Conservation (phyloP, 2,113 vertebrate species). For the Rhombomys opimus region DNA sequence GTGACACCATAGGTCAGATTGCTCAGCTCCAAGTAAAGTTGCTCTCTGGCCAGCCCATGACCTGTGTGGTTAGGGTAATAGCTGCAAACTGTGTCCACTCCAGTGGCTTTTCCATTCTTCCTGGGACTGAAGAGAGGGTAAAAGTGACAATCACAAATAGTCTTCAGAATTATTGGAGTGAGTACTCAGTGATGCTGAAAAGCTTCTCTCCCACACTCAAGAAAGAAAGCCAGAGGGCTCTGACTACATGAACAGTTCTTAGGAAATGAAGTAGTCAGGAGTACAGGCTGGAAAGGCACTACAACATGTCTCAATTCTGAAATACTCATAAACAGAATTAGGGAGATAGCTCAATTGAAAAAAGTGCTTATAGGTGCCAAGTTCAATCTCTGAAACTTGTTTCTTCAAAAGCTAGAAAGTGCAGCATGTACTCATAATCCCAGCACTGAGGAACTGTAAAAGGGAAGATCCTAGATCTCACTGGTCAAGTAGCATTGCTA, state of each 20-base stretch:
- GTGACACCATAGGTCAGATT: neutral
- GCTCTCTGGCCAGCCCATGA: slow-evolving; percentile 59
- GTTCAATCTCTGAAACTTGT: neutral
- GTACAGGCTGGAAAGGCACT: neutral
- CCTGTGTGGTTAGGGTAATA: slow-evolving; percentile 11
- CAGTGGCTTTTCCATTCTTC: slow-evolving; percentile 49
- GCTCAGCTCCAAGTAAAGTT: slow-evolving; percentile 78
- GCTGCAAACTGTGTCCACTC: slow-evolving; percentile 78
- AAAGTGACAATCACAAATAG: too few relatives aligned
- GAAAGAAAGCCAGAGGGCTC: neutral
- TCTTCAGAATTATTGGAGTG: neutral
- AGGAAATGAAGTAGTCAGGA: neutral
- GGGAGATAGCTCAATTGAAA: neutral
- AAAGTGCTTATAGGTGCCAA: neutral
- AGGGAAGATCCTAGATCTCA: neutral
- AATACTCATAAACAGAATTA: neutral
- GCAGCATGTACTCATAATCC: neutral
- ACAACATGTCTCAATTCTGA: neutral
- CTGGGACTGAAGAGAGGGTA: slow-evolving; percentile 64
- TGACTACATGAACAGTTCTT: neutral
- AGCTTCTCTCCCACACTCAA: neutral
- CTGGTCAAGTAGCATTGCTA: neutral
- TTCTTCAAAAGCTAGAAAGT: neutral
- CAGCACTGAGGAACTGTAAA: neutral
- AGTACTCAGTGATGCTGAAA: neutral